Conservation (phyloP, 2,113 vertebrate genomes). For the Phrynosoma platyrhinos region DNA sequence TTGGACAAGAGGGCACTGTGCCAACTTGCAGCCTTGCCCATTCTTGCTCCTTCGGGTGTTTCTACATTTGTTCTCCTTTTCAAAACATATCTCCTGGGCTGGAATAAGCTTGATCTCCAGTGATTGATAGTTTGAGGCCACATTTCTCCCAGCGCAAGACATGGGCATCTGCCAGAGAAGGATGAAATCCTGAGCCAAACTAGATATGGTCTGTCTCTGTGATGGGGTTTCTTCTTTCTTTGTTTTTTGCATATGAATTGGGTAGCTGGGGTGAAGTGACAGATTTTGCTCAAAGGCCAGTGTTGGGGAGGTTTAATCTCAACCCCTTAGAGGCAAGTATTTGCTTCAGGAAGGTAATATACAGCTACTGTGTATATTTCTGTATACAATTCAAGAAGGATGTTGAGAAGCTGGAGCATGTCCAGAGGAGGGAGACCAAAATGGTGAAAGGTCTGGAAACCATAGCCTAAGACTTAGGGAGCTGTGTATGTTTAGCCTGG, state of each 20-base stretch:
- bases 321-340: background rate
- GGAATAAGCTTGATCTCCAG: background rate
- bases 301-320: background rate
- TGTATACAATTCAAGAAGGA: too few species aligned
- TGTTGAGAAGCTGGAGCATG: too few species aligned
- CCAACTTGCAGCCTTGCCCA: background rate
- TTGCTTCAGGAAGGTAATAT: background rate
- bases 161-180: background rate
- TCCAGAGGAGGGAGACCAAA: too few species aligned
- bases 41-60: background rate
- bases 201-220: background rate
- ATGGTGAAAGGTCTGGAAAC: too few species aligned
- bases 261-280: too few species aligned
- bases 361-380: background rate
- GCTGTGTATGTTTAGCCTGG: too few species aligned
- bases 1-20: too few species aligned
- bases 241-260: background rate
- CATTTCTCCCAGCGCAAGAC: background rate
- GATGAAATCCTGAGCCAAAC: background rate
- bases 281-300: too few species aligned
- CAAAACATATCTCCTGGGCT: background rate
- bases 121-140: slow-evolving; percentile 27
- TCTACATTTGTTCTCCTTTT: background rate
- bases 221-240: background rate
- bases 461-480: too few species aligned